Conservation (phyloP, 2,113 vertebrate genomes). For the Dolichallabes microphthalmus region DNA sequence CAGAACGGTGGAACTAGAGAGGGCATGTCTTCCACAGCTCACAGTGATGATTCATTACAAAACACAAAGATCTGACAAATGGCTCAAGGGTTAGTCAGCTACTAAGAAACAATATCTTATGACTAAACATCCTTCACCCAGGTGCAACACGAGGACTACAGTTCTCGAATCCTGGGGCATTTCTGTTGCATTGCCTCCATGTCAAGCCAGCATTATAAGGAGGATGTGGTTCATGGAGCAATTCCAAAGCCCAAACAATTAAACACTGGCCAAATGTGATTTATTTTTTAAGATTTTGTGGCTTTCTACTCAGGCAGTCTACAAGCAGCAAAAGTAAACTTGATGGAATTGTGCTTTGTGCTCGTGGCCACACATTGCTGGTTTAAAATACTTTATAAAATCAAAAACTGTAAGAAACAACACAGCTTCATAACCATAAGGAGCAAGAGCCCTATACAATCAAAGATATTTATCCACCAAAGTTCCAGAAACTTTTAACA, state of each 20-base stretch:
- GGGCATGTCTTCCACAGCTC: background rate
- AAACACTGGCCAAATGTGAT: background rate
- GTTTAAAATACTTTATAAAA: background rate
- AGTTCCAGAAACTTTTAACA: background rate
- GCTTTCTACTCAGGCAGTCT: background rate
- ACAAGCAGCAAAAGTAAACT: background rate
- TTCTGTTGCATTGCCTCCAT: background rate
- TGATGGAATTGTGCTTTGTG: background rate
- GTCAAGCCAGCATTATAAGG: background rate
- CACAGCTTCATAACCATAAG: too few relatives aligned
- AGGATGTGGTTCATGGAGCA: background rate
- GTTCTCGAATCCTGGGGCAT: background rate
- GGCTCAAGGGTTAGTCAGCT: slow-evolving; percentile 30
- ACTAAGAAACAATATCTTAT: slow-evolving; percentile 1
- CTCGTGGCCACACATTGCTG: background rate
- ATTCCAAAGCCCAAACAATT: background rate
- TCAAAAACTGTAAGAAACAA: background rate
- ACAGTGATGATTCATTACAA: slow-evolving; percentile 44
- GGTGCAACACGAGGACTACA: background rate
- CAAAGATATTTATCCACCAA: background rate
- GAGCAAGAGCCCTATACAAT: background rate
- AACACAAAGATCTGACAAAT: slow-evolving; percentile 13
- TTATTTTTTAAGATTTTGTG: background rate
- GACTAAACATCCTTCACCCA: background rate
- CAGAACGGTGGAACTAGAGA: slow-evolving; percentile 19